These are phyloP conservation scores for Neelides folsomi DNA, from an alignment of 2,888 invertebrate genomes.

Conservation along the genomic window DNA sequence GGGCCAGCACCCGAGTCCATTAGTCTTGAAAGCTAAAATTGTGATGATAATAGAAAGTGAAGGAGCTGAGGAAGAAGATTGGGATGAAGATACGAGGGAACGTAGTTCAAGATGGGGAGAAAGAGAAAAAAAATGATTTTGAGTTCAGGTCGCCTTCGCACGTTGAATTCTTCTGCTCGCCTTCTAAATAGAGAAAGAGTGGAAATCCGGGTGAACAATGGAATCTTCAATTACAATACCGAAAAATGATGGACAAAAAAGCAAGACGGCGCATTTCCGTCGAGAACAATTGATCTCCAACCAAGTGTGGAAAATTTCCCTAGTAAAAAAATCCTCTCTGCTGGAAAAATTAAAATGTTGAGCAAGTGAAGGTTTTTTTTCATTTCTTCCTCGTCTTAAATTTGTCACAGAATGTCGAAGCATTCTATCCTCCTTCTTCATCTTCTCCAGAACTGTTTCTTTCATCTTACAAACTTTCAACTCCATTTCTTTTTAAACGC, in stretches of 20 bases:
- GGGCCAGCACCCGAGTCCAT: too few relatives aligned
- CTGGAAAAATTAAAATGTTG: slow-evolving; percentile 30
- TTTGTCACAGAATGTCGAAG: slow-evolving; percentile 15
- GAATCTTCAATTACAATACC: slow-evolving; percentile 32
- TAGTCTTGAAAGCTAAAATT: too few relatives aligned
- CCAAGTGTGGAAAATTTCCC: slow-evolving; percentile 33
- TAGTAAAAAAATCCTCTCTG: slow-evolving; percentile 18
- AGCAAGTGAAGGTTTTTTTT: slow-evolving; percentile 8
- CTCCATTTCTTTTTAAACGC: too few relatives aligned
- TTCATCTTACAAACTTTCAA: too few relatives aligned
- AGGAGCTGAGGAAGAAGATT: not conserved
- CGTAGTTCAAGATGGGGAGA: too few relatives aligned
- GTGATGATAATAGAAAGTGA: not conserved
- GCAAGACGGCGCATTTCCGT: slow-evolving; percentile 31
- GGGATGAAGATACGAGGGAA: too few relatives aligned
- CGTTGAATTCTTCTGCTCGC: not conserved
- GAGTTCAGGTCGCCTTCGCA: not conserved
- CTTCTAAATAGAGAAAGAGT: slow-evolving; percentile 14
- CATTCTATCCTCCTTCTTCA: slow-evolving; percentile 3
- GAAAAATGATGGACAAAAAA: slow-evolving; percentile 31
- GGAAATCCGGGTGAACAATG: slow-evolving; percentile 33
- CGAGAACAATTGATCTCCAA: slow-evolving; percentile 33
- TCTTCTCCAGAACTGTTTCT: not conserved
- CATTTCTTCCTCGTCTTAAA: slow-evolving; percentile 4
- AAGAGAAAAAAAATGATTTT: too few relatives aligned